phyloP scores from a whole-genome alignment of 23 tunicate genomes.

The Botrylloides violaceus region DNA sequence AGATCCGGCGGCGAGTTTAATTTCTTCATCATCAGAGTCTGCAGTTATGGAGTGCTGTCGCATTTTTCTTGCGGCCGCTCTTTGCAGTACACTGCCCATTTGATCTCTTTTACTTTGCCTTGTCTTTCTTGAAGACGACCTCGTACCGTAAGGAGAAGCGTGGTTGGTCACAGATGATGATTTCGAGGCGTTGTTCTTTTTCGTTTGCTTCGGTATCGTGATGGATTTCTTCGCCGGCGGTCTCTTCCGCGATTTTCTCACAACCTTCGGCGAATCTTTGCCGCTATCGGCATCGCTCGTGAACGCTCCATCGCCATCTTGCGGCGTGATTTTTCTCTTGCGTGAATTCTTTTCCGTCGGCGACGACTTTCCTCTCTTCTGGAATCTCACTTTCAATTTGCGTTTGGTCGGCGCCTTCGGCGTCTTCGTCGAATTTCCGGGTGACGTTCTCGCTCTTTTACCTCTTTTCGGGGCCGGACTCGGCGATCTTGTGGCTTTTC shows the following conservation, averaged over 20 bases:
- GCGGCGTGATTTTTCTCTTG: neutral
- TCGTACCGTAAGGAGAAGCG: conserved; percentile 21
- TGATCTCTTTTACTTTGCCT: neutral
- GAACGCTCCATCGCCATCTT: conserved; percentile 1
- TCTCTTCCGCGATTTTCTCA: neutral
- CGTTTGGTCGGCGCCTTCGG: conserved; percentile 8
- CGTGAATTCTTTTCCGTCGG: neutral
- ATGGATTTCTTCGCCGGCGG: neutral
- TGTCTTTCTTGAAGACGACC: neutral
- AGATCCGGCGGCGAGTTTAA: conserved; percentile 81
- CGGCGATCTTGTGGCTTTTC: neutral
- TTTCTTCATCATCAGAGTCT: conserved; percentile 54
- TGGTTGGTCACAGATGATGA: too few species aligned
- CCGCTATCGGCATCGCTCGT: conserved; percentile 87
- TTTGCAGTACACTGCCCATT: conserved; percentile 2
- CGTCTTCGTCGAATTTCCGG: conserved; percentile 5
- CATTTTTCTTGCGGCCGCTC: conserved; percentile 27
- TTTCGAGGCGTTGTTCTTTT: neutral
- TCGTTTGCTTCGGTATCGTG: neutral
- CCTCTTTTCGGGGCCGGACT: neutral
- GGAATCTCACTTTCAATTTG: conserved; percentile 13
- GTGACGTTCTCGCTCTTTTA: neutral
- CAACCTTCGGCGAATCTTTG: conserved; percentile 74
- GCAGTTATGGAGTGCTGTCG: conserved; percentile 8
- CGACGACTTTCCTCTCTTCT: conserved; percentile 14